These are phyloP conservation scores for Teleopsis dalmanni DNA, from an alignment of 1,140 invertebrate species.

Conservation along the genomic window DNA sequence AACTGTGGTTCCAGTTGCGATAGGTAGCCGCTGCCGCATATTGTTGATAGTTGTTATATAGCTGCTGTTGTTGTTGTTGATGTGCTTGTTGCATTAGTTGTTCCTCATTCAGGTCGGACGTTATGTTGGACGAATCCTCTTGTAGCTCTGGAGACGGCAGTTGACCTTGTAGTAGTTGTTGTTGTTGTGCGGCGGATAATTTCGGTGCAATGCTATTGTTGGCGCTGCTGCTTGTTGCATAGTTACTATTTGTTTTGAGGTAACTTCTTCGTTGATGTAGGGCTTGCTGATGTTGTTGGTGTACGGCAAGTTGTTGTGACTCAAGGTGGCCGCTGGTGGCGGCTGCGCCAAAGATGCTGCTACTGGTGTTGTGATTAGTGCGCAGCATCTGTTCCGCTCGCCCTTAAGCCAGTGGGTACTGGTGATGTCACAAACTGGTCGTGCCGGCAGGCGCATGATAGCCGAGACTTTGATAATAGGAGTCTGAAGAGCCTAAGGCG, in stretches of 20 bases:
- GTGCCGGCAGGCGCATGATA: slow-evolving; percentile 63
- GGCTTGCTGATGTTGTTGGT: slow-evolving; percentile 27
- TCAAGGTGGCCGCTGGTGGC: slow-evolving; percentile 19
- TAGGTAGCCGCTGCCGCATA: slow-evolving; percentile 38
- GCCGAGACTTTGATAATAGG: slow-evolving; percentile 71
- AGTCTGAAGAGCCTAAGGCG: slow-evolving; percentile 60
- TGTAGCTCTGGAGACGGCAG: slow-evolving; percentile 29
- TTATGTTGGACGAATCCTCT: slow-evolving; percentile 40
- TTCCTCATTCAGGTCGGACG: slow-evolving; percentile 40
- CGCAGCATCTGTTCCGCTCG: slow-evolving; percentile 44
- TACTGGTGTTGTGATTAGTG: slow-evolving; percentile 3
- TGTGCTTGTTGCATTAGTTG: slow-evolving; percentile 32
- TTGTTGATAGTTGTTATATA: slow-evolving; percentile 41
- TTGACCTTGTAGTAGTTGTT: slow-evolving; percentile 26
- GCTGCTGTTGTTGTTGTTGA: slow-evolving; percentile 33
- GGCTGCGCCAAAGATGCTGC: slow-evolving; percentile 13
- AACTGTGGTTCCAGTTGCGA: slow-evolving; percentile 39
- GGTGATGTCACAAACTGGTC: slow-evolving; percentile 63
- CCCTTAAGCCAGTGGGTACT: slow-evolving; percentile 63
- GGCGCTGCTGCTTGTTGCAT: background rate
- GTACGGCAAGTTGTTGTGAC: slow-evolving; percentile 24
- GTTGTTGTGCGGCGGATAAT: slow-evolving; percentile 1
- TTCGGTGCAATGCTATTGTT: background rate
- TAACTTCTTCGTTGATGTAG: slow-evolving; percentile 16
- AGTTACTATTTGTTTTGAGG: slow-evolving; percentile 1